Evolutionary conservation across 2,113 vertebrate genomes (phyloP).

Genomic region (Callionymus lyra): DNA sequence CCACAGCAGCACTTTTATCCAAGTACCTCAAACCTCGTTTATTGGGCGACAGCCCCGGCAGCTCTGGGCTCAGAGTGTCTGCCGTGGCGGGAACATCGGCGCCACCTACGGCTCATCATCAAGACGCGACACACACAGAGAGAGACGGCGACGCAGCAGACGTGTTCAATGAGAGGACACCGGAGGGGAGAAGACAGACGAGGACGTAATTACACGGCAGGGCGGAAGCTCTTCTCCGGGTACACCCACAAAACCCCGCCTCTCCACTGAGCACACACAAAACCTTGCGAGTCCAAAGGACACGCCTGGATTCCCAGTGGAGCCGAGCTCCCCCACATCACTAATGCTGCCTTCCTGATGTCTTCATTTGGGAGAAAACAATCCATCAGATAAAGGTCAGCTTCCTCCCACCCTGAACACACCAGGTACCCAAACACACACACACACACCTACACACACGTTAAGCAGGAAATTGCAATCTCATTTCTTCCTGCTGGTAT

Average conservation of each 20-base stretch:
- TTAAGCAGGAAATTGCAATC: conserved; percentile 3
- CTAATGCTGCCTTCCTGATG: conserved; percentile 26
- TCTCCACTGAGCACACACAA: conserved; percentile 4
- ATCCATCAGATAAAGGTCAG: conserved; percentile 61
- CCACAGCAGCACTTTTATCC: too few species aligned
- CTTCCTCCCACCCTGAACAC: conserved; percentile 12
- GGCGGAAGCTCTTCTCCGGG: conserved; percentile 43
- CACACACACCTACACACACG: conserved; percentile 2
- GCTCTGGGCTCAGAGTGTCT: conserved; percentile 29
- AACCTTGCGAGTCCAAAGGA: too few species aligned
- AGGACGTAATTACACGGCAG: conserved; percentile 58
- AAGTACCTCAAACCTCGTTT: conserved; percentile 43
- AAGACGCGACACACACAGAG: conserved; percentile 39
- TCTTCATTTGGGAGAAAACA: conserved; percentile 55
- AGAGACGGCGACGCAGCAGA: conserved; percentile 7
- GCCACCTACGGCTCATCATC: conserved; percentile 55
- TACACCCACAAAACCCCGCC: conserved; percentile 21
- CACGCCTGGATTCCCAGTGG: neutral
- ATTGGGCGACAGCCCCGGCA: conserved; percentile 34
- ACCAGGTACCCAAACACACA: conserved; percentile 10
- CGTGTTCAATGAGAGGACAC: conserved; percentile 3
- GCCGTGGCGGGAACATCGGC: conserved; percentile 45
- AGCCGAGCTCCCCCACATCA: conserved; percentile 4
- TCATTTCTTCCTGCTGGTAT: too few species aligned
- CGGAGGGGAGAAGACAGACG: conserved; percentile 41